Evolutionary conservation across 2,113 vertebrate species (phyloP).

Genomic region (Phodopus roborovskii): DNA sequence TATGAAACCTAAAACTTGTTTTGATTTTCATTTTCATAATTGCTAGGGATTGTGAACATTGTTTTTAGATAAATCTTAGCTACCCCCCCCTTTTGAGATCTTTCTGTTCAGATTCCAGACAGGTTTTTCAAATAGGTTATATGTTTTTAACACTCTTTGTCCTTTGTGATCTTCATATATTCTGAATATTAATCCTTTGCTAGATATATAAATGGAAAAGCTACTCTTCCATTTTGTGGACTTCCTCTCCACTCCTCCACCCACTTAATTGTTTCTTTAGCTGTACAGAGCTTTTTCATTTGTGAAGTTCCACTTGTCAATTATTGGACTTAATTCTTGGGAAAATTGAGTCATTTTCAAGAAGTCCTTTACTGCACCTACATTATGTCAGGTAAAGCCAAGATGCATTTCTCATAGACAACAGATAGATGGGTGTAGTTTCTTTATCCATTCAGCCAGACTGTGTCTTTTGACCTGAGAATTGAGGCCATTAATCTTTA

Average conservation of each 20-base stretch:
- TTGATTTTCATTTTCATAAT: neutral
- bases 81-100: neutral
- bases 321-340: neutral
- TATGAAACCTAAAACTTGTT: neutral
- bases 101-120: neutral
- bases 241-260: neutral
- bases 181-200: neutral
- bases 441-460: neutral
- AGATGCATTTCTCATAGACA: neutral
- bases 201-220: neutral
- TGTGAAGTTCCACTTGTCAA: neutral
- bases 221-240: neutral
- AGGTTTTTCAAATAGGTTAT: neutral
- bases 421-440: neutral
- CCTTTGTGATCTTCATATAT: neutral
- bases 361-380: neutral
- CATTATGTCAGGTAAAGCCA: neutral
- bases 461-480: neutral
- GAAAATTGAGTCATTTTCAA: too few species aligned
- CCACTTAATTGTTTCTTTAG: neutral
- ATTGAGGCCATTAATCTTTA: neutral
- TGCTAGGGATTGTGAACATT: neutral
- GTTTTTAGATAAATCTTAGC: neutral
- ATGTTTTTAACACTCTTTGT: neutral
- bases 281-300: neutral